phyloP scores from a whole-genome alignment of 2,888 invertebrate species.

The Parnassius orleans region DNA sequence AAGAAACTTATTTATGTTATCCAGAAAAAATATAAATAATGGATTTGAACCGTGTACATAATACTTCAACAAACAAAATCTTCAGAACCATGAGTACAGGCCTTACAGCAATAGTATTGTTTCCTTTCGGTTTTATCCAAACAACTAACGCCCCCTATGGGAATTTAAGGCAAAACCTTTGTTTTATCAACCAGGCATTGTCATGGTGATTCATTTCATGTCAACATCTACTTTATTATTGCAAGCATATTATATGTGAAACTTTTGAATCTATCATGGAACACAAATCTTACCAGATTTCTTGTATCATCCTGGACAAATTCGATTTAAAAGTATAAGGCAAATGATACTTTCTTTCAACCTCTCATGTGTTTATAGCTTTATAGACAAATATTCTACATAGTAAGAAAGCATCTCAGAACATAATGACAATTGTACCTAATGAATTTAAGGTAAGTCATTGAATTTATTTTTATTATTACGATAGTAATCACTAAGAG shows the following conservation, averaged over 20 bases:
- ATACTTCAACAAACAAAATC: no score
- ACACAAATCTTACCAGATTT: background rate
- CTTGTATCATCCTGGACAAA: background rate
- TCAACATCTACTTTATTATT: constrained; percentile 36
- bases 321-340: background rate
- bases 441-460: no score
- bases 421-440: background rate
- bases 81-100: background rate
- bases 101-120: background rate
- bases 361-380: background rate
- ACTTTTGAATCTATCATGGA: background rate
- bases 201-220: constrained; percentile 68
- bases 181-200: constrained; percentile 63
- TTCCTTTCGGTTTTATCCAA: constrained; percentile 13
- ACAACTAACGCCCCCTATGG: constrained; percentile 65
- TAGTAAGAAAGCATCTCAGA: constrained; percentile 4
- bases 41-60: no score
- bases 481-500: constrained; percentile 33
- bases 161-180: constrained; percentile 46
- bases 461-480: background rate
- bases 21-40: no score
- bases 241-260: background rate
- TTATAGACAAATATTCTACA: constrained; percentile 2
- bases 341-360: constrained; percentile 1
- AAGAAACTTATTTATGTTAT: no score